Base-by-base conservation (phyloP, 2,888 invertebrate species). In the Mantis religiosa region DNA sequence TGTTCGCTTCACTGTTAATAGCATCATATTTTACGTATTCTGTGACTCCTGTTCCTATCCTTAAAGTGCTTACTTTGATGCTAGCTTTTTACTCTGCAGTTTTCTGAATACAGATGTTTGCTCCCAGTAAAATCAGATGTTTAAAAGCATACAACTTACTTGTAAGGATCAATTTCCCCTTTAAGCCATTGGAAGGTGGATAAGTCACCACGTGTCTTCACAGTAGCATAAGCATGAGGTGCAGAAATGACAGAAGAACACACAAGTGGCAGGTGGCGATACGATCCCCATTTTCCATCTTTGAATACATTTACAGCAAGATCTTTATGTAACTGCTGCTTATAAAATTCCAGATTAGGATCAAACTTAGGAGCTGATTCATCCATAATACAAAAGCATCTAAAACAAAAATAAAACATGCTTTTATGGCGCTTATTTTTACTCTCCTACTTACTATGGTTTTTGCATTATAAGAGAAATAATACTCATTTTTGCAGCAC, bases 151-250 rank as follows among this genome's bases (percentile, higher is more conserved):
- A 41, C 41, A 41, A 71, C 54, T 71, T 81, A 86, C 86, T 81
- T 71, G 3, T 81, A 12, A 81, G 86, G 86, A 28, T 81, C 28
- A 12, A 81, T 54, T 28, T n/a, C 28, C 30, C 97, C 97, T 93
- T 98, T 96, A 9, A 98, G 93, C 98, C 98, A 98, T n/a, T 93
- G 94, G 83, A 99, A 92, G 1, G 97, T 96, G 0, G 97, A 96
- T 88, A 99, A 94, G 92, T 99, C 99, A 87, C 99, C 99, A 88
- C 96, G 95, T 0, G 96, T 96, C 25, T 95, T 92, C 0, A 96
- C 96, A 93, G 98, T 97, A 3, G 96, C 96, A 92, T 95, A 98
- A 0, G 96, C 97, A 92, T 98, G 97, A 93, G 92, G 0, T 94
- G 93, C 0, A 93, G 93, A 12, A 93, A 86, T 28, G 27, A 28